Evolutionary conservation across 2,113 vertebrate genomes (phyloP).

Genomic region (Regulus satrapa): DNA sequence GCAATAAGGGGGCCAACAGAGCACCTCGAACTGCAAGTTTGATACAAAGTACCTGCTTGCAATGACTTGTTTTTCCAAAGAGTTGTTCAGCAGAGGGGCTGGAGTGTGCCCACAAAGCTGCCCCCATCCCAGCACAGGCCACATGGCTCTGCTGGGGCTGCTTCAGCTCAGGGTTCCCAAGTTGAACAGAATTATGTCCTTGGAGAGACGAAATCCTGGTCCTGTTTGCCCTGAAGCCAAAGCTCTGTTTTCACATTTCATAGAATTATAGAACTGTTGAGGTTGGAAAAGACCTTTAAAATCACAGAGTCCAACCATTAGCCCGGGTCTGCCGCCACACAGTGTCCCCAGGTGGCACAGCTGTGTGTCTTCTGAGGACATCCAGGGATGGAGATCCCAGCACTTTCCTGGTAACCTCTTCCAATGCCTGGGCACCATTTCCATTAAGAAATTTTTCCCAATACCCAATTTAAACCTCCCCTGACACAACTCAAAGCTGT

Average conservation of each 20-base stretch:
- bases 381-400: background rate
- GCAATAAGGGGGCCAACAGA: background rate
- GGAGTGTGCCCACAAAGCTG: slow-evolving; percentile 18
- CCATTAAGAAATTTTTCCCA: background rate
- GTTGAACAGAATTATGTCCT: background rate
- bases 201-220: background rate
- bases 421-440: background rate
- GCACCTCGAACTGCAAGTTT: background rate
- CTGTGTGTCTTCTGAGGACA: background rate
- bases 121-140: background rate
- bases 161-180: background rate
- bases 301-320: no score
- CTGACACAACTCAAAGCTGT: background rate
- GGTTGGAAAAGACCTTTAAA: background rate
- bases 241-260: background rate
- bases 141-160: background rate
- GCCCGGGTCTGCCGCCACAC: no score
- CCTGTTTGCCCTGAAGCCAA: background rate
- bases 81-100: background rate
- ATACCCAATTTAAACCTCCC: background rate
- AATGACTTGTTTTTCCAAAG: background rate
- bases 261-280: background rate
- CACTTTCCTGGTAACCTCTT: background rate
- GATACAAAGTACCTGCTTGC: background rate
- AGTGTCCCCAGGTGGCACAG: background rate